phyloP scores from a whole-genome alignment of 2,113 vertebrate species.

The Phaethon lepturus region DNA sequence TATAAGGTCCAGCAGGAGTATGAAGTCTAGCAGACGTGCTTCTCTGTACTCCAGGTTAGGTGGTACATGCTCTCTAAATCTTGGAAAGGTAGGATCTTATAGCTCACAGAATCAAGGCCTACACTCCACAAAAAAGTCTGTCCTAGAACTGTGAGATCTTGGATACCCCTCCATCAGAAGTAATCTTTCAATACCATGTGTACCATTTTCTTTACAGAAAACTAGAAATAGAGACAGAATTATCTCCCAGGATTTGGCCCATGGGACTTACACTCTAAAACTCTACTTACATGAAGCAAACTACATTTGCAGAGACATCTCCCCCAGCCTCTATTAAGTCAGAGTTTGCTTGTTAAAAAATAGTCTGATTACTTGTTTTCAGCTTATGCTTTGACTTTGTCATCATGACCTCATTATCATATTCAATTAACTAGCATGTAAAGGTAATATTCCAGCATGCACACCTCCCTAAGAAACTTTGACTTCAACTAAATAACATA shows the following conservation, averaged over 20 bases:
- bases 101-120: neutral
- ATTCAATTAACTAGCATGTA: conserved; percentile 75
- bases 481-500: conserved; percentile 61
- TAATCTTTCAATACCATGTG: neutral
- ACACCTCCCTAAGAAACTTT: conserved; percentile 40
- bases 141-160: neutral
- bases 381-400: conserved; percentile 70
- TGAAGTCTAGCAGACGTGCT: neutral
- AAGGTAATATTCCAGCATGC: conserved; percentile 60
- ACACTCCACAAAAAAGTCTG: neutral
- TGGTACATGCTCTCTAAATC: neutral
- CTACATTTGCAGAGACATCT: neutral
- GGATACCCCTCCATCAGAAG: neutral
- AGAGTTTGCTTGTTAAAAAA: conserved; percentile 33
- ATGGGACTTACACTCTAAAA: neutral
- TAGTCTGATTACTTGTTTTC: conserved; percentile 61
- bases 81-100: neutral
- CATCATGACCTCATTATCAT: conserved; percentile 74
- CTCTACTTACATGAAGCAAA: neutral
- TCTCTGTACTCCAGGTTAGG: neutral
- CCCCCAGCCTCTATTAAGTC: neutral
- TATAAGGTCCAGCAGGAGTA: neutral
- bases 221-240: neutral
- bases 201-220: neutral
- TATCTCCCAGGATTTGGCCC: neutral